phyloP scores from a whole-genome alignment of 2,113 vertebrate genomes.

The Ellobius talpinus region DNA sequence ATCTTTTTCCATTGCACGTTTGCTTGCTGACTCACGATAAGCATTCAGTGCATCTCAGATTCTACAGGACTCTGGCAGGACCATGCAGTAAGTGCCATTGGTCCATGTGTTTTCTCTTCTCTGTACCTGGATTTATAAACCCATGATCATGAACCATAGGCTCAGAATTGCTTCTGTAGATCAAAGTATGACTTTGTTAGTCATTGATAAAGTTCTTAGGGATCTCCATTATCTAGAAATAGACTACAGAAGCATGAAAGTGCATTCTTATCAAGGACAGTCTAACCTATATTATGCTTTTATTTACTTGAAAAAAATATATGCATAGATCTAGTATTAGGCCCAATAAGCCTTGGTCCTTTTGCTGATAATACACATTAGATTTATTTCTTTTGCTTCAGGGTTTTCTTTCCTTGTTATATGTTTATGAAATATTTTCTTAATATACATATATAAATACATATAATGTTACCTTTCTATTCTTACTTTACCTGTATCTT shows the following conservation, averaged over 20 bases:
- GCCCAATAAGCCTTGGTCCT: background rate
- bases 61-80: background rate
- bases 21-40: background rate
- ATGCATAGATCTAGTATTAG: background rate
- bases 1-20: background rate
- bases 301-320: background rate
- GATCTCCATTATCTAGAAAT: background rate
- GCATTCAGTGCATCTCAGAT: background rate
- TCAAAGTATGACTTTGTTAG: background rate
- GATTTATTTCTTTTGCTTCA: constrained; percentile 2
- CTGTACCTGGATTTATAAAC: background rate
- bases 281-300: background rate
- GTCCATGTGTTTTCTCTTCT: background rate
- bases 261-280: background rate
- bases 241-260: background rate
- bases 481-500: background rate
- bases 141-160: background rate
- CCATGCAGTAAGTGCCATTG: background rate
- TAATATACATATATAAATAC: too few relatives aligned
- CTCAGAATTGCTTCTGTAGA: background rate
- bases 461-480: background rate
- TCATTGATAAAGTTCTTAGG: background rate
- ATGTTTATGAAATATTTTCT: background rate
- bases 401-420: background rate
- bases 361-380: background rate